Conservation (phyloP, 2,113 vertebrate species). For the Pantherophis guttatus region DNA sequence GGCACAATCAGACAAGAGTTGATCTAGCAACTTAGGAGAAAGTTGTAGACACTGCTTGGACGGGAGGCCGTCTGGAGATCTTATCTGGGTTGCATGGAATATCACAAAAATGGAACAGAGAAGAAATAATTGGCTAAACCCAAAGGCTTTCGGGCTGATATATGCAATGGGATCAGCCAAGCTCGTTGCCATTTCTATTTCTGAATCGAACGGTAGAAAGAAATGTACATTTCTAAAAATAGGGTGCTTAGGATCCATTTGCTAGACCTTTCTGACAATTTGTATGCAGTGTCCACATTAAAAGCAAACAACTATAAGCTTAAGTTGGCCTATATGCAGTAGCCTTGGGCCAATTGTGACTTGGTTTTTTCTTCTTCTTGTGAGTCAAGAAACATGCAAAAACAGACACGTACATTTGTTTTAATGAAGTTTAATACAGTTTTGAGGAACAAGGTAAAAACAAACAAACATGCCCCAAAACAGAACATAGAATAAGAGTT, state of each 20-base stretch:
- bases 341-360: neutral
- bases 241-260: neutral
- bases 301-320: neutral
- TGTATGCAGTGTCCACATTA: neutral
- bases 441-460: neutral
- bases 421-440: neutral
- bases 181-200: neutral
- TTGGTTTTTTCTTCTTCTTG: neutral
- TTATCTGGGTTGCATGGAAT: neutral
- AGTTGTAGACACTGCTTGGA: neutral
- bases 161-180: neutral
- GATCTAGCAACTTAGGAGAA: neutral
- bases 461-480: neutral
- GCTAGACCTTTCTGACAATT: neutral
- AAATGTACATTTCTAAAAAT: neutral
- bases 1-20: neutral
- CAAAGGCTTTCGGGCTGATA: no score
- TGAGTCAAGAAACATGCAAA: neutral
- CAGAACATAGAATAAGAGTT: neutral
- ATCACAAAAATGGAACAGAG: neutral
- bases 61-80: neutral
- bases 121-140: neutral
- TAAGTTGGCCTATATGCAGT: neutral
- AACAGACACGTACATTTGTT: neutral
- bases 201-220: neutral